Conservation (phyloP, 2,888 invertebrate species). For the Pardosa pseudoannulata region DNA sequence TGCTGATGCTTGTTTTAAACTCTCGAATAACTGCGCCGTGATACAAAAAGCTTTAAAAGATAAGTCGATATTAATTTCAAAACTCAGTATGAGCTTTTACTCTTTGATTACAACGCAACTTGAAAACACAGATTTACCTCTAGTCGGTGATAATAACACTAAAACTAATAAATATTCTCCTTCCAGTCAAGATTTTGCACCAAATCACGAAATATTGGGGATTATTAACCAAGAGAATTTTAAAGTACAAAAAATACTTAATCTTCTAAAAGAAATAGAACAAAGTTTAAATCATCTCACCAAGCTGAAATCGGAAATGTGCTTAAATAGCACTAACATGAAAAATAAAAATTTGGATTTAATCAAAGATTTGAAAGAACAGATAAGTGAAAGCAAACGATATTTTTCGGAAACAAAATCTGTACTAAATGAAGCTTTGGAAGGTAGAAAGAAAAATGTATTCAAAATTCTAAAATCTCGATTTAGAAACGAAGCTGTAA, state of each 20-base stretch:
- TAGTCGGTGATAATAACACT: neutral
- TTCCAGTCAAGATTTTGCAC: no score
- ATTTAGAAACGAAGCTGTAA: no score
- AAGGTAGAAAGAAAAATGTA: neutral
- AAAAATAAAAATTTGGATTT: neutral
- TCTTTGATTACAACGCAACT: neutral
- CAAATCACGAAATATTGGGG: conserved; percentile 12
- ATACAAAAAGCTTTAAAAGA: neutral
- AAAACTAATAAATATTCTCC: neutral
- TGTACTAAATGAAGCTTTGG: neutral
- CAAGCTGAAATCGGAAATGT: neutral
- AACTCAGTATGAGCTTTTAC: neutral
- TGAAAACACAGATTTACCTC: neutral
- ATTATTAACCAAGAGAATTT: neutral
- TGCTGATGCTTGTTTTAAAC: neutral
- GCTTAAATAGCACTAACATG: neutral
- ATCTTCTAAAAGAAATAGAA: conserved; percentile 1
- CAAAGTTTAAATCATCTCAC: neutral
- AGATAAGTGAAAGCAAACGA: neutral
- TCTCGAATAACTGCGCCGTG: neutral
- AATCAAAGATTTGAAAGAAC: neutral
- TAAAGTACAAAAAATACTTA: neutral
- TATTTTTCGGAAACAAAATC: neutral
- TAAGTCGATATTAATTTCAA: neutral
- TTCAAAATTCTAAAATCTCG: neutral